phyloP scores from a whole-genome alignment of 2,888 invertebrate genomes.

The Belgica antarctica region DNA sequence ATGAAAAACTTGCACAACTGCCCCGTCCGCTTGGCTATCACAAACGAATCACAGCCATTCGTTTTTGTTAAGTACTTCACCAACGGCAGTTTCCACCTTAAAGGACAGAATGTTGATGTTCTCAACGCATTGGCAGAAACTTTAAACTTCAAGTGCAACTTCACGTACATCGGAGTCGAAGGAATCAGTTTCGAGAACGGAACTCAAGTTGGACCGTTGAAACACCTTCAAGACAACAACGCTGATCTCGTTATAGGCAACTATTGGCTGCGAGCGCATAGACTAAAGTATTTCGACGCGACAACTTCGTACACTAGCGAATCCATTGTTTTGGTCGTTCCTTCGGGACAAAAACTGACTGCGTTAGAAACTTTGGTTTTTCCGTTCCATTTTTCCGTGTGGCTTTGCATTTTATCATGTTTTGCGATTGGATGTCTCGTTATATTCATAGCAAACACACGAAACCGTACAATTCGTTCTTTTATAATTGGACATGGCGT shows the following conservation, averaged over 20 bases:
- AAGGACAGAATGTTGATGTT: neutral
- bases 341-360: neutral
- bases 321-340: neutral
- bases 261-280: neutral
- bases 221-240: neutral
- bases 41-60: neutral
- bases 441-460: neutral
- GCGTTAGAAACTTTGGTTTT: neutral
- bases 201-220: neutral
- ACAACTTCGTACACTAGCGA: neutral
- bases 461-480: neutral
- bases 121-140: neutral
- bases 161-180: neutral
- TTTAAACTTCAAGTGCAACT: conserved; percentile 3
- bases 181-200: neutral
- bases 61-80: neutral
- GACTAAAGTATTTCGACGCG: neutral
- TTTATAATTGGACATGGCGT: neutral
- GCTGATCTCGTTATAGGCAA: neutral
- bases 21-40: neutral
- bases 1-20: neutral
- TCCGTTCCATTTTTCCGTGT: neutral
- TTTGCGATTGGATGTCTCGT: neutral
- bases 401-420: neutral
- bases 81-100: neutral